A percentile compares a stretch with the other conserved stretches of the same genome.
phyloP scores from a whole-genome alignment of 2,797 vertebrate species.

The Coregonus sp. region DNA sequence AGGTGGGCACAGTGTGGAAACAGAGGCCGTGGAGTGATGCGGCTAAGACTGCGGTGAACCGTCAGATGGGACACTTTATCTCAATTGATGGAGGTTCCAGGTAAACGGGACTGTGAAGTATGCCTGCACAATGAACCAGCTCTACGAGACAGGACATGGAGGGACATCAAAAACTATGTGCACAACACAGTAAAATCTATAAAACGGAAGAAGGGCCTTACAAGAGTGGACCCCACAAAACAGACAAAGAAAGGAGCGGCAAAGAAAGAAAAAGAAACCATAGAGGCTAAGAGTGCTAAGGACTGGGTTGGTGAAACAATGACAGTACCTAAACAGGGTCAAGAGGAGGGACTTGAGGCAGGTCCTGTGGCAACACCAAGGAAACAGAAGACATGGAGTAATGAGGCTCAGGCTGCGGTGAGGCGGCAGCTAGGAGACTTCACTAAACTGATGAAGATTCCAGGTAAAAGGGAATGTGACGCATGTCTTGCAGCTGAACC shows the following conservation, averaged over 20 bases:
- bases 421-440: conserved; percentile 65
- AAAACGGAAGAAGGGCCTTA: not conserved
- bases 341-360: conserved; percentile 44
- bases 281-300: not conserved
- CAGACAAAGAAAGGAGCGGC: not conserved
- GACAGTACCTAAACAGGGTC: not conserved
- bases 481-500: conserved; percentile 74
- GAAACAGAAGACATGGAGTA: conserved; percentile 66
- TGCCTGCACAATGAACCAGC: conserved; percentile 71
- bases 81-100: conserved; percentile 67
- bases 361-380: conserved; percentile 34
- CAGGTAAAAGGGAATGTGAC: conserved; percentile 74
- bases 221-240: not conserved
- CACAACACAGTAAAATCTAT: conserved; percentile 13
- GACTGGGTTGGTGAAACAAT: not conserved
- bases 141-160: conserved; percentile 5
- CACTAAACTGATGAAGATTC: conserved; percentile 68
- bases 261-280: not conserved
- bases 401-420: conserved; percentile 68
- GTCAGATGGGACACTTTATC: conserved; percentile 63
- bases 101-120: conserved; percentile 73
- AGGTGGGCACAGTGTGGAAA: conserved; percentile 41
- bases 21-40: conserved; percentile 60
- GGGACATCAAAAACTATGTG: conserved; percentile 12
- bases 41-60: conserved; percentile 71